A percentile compares a stretch with the other conserved stretches of the same genome.
These are phyloP conservation scores for Neelides sp. DNA, from an alignment of 1,140 invertebrate species.

Conservation along the genomic window DNA sequence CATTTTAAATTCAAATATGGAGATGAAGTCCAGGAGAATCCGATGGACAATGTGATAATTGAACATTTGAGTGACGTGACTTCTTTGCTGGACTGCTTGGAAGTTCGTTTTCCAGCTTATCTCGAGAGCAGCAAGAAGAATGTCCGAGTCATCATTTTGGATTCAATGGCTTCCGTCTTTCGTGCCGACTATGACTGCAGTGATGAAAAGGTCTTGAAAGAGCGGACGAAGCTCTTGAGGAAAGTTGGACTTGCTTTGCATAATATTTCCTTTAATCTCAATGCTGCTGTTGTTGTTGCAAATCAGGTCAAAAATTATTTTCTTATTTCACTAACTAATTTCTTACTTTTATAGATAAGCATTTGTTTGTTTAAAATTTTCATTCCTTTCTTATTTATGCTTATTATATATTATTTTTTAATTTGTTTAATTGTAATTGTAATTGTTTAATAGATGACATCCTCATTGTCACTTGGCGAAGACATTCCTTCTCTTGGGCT, in stretches of 20 bases:
- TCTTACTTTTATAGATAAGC: too few relatives aligned
- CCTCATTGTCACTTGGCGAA: too few relatives aligned
- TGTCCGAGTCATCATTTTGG: constrained; percentile 55
- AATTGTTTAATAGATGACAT: too few relatives aligned
- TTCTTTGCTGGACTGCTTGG: too few relatives aligned
- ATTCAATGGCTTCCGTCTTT: constrained; percentile 61
- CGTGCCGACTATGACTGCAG: constrained; percentile 45
- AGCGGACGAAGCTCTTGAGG: constrained; percentile 46
- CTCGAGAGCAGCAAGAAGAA: constrained; percentile 52
- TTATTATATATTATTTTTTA: too few relatives aligned
- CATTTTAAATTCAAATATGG: constrained; percentile 30
- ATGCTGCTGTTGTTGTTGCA: constrained; percentile 50
- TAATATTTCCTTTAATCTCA: constrained; percentile 41
- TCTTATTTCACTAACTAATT: too few relatives aligned
- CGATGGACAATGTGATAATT: constrained; percentile 44
- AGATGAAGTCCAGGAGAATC: constrained; percentile 32
- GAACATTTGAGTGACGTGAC: constrained; percentile 47
- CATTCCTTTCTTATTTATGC: too few relatives aligned
- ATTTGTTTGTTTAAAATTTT: too few relatives aligned
- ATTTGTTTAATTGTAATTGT: too few relatives aligned
- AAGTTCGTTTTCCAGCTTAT: too few relatives aligned
- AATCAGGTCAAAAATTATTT: constrained; percentile 67
- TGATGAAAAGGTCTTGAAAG: constrained; percentile 31
- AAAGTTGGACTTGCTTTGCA: constrained; percentile 45
- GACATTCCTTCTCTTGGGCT: too few relatives aligned